Base-by-base conservation (phyloP, 2,797 vertebrate genomes). In the Clarias pachynema region DNA sequence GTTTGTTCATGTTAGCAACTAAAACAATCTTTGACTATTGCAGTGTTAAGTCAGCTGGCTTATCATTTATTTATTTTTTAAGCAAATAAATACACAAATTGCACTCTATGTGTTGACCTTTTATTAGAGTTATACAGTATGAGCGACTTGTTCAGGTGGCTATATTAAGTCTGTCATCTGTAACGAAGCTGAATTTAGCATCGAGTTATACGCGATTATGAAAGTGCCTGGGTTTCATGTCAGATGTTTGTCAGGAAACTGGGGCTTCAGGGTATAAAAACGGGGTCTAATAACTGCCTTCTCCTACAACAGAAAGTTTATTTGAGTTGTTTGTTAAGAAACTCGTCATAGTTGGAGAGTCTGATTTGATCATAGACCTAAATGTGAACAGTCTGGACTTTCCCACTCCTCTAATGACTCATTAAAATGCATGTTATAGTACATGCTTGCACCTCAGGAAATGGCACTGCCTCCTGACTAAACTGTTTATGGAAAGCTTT, bases 171-270 rank as follows among this genome's bases (percentile, higher is more conserved):
- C 29, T 69, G 31, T 40, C 53, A 12, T 6, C 18, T 66, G 57
- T 84, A 57, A 72, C 70, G 34, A 69, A 31, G 75, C 66, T 70
- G 20, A 9, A 49, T 79, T 85, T 79, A 79, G 84, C 75, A 62
- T 14, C 49, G 40, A 24, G 37, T 24, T 69, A 0, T 74, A n/a
- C 20, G 15, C 49, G 60, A 69, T 29, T 56, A 40, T 37, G 9
- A 59, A 29, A n/a, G 20, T 16, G 34, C 79, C 5, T 14, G 7
- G 18, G n/a, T 37, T 49, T 53, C n/a, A 65, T 77, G 60, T 72
- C 34, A 22, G 49, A 56, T 65, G 83, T 72, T 79, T 53, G 22
- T 60, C 40, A 34, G 66, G 66, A 79, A 85, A 60, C 56, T 37
- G 66, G 57, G 44, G 68, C 34, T 26, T 34, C 44, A 44, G 1